Percentiles rank a stretch among this genome's conserved stretches.
Evolutionary conservation across 2,113 vertebrate species (phyloP).

Genomic region (Gopherus flavomarginatus): DNA sequence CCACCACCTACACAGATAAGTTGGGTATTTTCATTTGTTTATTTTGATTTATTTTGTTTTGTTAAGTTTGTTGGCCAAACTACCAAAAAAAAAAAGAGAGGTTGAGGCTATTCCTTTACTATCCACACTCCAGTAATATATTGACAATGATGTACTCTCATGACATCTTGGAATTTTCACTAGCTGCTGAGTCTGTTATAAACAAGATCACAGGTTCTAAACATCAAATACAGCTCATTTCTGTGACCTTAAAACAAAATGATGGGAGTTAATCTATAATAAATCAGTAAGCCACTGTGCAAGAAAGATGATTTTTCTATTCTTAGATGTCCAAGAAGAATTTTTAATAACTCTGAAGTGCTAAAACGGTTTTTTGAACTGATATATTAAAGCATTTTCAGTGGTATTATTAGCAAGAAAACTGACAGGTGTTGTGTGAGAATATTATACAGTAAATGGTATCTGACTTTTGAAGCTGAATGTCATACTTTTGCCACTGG

Average conservation of each 20-base stretch:
- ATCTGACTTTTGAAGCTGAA: background rate
- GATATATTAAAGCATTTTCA: background rate
- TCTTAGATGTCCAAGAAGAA: background rate
- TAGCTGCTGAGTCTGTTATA: background rate
- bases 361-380: background rate
- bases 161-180: background rate
- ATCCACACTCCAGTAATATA: background rate
- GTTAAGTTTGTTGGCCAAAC: too few species aligned
- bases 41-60: too few species aligned
- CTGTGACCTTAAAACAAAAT: background rate
- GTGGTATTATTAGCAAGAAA: rapidly evolving
- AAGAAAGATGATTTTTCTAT: background rate
- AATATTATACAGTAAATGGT: background rate
- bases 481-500: background rate
- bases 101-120: background rate
- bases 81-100: too few species aligned
- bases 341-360: background rate
- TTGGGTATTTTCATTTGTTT: too few species aligned
- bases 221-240: background rate
- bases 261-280: background rate
- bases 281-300: background rate
- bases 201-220: background rate
- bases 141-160: background rate
- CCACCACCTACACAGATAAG: too few species aligned
- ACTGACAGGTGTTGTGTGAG: background rate